Evolutionary conservation across 2,888 invertebrate genomes (phyloP).

Genomic region (Reticulitermes lucifugus): DNA sequence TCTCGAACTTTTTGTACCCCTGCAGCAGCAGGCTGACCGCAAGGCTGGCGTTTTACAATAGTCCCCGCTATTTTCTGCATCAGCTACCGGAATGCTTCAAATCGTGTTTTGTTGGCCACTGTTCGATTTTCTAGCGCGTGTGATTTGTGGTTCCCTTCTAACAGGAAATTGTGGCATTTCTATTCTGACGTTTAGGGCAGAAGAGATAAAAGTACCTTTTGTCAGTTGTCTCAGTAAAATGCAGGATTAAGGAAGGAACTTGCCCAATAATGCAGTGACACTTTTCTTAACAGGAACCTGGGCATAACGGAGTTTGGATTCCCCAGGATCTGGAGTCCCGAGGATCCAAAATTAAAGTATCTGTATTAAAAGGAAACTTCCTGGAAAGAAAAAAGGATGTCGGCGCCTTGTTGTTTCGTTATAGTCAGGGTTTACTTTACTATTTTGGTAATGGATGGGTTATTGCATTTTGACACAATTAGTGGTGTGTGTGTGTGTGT

Average conservation of each 20-base stretch:
- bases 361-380: too few relatives aligned
- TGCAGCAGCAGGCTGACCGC: not conserved
- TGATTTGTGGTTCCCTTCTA: slow-evolving; percentile 17
- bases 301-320: too few relatives aligned
- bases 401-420: too few relatives aligned
- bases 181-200: not conserved
- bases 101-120: slow-evolving; percentile 10
- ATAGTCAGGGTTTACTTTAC: too few relatives aligned
- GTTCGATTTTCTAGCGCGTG: slow-evolving; percentile 11
- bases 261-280: not conserved
- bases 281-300: not conserved
- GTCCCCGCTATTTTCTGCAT: slow-evolving; percentile 39
- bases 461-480: too few relatives aligned
- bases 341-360: too few relatives aligned
- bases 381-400: too few relatives aligned
- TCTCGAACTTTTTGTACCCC: not conserved
- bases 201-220: not conserved
- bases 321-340: too few relatives aligned
- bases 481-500: too few relatives aligned
- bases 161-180: not conserved
- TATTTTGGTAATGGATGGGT: too few relatives aligned
- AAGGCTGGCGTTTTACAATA: slow-evolving; percentile 12
- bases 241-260: not conserved
- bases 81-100: slow-evolving; percentile 28
- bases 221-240: slow-evolving; percentile 4